Evolutionary conservation across 2,888 invertebrate genomes (phyloP), one percentile per base, ranked within the genome.

Genomic region (Apamea epomidion): DNA sequence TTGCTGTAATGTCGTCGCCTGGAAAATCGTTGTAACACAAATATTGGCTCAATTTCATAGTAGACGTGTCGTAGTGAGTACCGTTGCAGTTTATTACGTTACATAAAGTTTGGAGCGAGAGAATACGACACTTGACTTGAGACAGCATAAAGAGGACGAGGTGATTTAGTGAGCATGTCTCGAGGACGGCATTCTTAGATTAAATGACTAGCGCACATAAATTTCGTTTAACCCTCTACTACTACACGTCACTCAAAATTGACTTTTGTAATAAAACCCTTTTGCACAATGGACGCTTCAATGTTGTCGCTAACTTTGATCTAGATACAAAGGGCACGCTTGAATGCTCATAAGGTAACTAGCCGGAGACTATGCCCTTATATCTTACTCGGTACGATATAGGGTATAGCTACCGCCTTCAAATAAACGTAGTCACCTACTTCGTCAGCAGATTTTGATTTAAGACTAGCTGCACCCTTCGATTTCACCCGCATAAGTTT

Each of bases 61-160:
- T 86, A 84, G 89, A 89, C 90, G 91, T 91, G 92, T 90, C 89
- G 87, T 85, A 85, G 80, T 42, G 67, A 64, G 86, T 82, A 87
- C 88, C 87, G 89, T 86, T 87, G 93, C 92, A 93, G 91, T 94
- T 95, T 94, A 95, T 92, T 92, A 93, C 91, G 83, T 82, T 87
- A 92, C 92, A 93, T 94, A 94, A 94, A 94, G 89, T 92, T 92
- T 88, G 90, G 87, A 92, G 60, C 90, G 88, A 90, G 88, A 83
- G 74, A 91, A 92, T 92, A 92, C 90, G 90, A 91, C 86, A 89
- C 89, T 91, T 89, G 88, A 92, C 90, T 90, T 90, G 88, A 89
- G 87, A 87, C 80, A 80, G 77, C 71, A 81, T 85, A 85, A 84
- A 90, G 81, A 80, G 74, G 72, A 85, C 78, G 76, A 75, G 82